Evolutionary conservation across 2,113 vertebrate species (phyloP).

Genomic region (Malurus cyaneus): DNA sequence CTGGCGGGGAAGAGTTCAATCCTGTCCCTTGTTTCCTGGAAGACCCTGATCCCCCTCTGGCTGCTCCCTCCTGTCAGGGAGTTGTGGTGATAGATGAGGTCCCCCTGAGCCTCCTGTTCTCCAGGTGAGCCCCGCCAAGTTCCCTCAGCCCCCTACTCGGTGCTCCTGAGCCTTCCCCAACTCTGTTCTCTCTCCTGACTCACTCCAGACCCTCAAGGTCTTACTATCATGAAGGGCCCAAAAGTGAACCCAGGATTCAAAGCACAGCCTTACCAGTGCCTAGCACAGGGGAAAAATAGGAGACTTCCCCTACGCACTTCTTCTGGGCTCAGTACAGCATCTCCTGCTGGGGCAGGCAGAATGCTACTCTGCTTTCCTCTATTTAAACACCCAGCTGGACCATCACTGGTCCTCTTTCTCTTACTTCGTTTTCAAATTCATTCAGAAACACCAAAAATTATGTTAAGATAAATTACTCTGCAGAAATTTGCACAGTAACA

Average conservation of each 20-base stretch:
- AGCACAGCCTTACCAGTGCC: not conserved
- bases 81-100: not conserved
- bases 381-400: not conserved
- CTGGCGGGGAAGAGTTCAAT: not conserved
- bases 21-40: not conserved
- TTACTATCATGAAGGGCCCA: too few species aligned
- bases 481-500: not conserved
- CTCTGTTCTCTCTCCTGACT: not conserved
- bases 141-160: not conserved
- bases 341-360: not conserved
- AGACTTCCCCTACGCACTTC: accelerated
- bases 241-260: not conserved
- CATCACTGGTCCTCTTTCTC: not conserved
- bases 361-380: not conserved
- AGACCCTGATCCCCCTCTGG: not conserved
- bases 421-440: not conserved
- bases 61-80: not conserved
- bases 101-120: not conserved
- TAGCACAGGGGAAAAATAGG: not conserved
- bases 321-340: not conserved
- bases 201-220: not conserved
- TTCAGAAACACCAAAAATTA: not conserved
- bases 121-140: not conserved
- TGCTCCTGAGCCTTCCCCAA: not conserved
- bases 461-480: not conserved